A percentile compares a stretch with the other conserved stretches of the same genome.
phyloP scores from a whole-genome alignment of 2,888 invertebrate genomes.

The Orchesellides sinensis region DNA sequence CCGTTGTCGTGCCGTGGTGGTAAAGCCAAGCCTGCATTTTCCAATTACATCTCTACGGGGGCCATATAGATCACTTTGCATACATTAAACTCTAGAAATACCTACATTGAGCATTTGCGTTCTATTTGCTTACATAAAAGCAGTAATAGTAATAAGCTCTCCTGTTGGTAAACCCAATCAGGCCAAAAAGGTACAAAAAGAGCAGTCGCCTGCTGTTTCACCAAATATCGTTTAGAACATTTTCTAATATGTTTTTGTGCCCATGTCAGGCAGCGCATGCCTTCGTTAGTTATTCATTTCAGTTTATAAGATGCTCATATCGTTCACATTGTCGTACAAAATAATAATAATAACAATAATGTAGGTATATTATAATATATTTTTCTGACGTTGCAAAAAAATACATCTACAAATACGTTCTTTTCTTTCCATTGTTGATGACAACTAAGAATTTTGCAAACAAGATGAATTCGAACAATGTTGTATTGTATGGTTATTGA shows the following conservation, averaged over 20 bases:
- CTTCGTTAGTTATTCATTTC: conserved; percentile 17
- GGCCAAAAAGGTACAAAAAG: conserved; percentile 16
- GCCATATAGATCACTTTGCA: conserved; percentile 60
- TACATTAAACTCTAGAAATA: background rate
- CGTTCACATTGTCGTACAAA: conserved; percentile 4
- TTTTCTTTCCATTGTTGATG: conserved; percentile 39
- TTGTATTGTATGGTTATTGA: conserved; percentile 44
- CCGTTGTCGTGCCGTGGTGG: conserved; percentile 44
- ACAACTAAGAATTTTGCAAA: conserved; percentile 44
- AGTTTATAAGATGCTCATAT: background rate
- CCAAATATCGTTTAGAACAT: conserved; percentile 20
- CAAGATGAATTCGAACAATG: conserved; percentile 31
- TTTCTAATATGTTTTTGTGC: conserved; percentile 22
- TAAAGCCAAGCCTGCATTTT: conserved; percentile 46
- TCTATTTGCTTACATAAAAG: conserved; percentile 24
- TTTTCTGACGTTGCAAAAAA: conserved; percentile 9
- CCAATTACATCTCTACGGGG: conserved; percentile 55
- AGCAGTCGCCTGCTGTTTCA: conserved; percentile 49
- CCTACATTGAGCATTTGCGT: conserved; percentile 1
- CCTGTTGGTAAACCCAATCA: conserved; percentile 28
- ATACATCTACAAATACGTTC: background rate
- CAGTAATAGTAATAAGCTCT: background rate
- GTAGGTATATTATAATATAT: background rate
- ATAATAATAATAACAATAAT: conserved; percentile 7
- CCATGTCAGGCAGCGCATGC: conserved; percentile 24